Evolutionary conservation across 2,797 vertebrate genomes (phyloP).

Genomic region (Xerus rutilus): DNA sequence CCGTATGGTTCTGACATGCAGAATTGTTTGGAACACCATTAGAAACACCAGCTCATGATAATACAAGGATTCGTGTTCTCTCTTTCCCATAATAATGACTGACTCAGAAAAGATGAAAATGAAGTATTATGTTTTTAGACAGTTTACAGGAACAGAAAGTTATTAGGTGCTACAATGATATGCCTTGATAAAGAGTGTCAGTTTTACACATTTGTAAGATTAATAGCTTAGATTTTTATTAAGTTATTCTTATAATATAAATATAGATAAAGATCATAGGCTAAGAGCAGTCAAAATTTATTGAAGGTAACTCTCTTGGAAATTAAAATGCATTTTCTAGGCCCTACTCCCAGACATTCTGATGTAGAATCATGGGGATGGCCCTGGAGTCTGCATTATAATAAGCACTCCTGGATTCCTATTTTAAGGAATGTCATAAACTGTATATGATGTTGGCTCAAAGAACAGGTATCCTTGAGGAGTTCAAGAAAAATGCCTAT

Average conservation of each 20-base stretch:
- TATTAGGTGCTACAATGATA: neutral
- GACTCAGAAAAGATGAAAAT: conserved; percentile 18
- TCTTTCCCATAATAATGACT: neutral
- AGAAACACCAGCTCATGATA: neutral
- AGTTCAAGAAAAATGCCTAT: neutral
- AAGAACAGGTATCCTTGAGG: neutral
- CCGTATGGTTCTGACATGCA: neutral
- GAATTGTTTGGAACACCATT: conserved; percentile 30
- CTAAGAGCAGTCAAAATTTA: neutral
- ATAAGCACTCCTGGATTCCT: neutral
- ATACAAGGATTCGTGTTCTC: neutral
- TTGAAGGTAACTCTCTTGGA: neutral
- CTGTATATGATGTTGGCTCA: neutral
- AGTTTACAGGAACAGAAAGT: neutral
- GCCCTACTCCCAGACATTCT: neutral
- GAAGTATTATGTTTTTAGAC: neutral
- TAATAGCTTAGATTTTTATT: neutral
- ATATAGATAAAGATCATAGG: neutral
- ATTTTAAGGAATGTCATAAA: neutral
- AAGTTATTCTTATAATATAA: neutral
- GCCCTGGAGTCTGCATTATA: neutral
- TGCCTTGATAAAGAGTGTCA: neutral
- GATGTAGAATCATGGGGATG: neutral
- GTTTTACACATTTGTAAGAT: neutral
- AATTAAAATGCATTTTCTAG: neutral